Conservation (phyloP, 2,888 invertebrate species). For the Cheilosia impressa region DNA sequence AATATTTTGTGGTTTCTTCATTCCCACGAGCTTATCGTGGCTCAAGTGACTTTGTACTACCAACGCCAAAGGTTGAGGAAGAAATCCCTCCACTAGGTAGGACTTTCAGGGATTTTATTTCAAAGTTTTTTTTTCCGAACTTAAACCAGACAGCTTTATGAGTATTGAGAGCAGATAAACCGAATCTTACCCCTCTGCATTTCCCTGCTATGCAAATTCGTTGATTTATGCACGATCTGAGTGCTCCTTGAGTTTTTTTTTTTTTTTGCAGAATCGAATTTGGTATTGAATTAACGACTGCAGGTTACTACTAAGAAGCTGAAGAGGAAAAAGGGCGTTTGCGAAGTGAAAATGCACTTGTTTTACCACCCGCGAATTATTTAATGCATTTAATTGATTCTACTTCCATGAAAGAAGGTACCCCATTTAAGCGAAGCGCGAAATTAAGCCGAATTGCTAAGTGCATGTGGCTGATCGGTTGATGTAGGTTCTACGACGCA, state of each 20-base stretch:
- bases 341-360: not conserved
- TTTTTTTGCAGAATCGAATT: too few species aligned
- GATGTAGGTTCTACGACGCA: too few species aligned
- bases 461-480: not conserved
- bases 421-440: not conserved
- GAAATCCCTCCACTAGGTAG: not conserved
- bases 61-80: constrained; percentile 22
- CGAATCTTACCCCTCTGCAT: not conserved
- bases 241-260: constrained; percentile 10
- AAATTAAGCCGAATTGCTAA: not conserved
- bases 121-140: not conserved
- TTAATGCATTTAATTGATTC: constrained; percentile 58
- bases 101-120: not conserved
- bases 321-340: not conserved
- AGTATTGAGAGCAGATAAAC: too few species aligned
- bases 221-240: constrained; percentile 54
- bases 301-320: too few species aligned
- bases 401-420: constrained; percentile 7
- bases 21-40: constrained; percentile 49
- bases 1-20: constrained; percentile 58
- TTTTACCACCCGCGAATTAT: constrained; percentile 33
- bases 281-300: too few species aligned
- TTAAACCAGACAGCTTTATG: too few species aligned
- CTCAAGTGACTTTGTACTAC: constrained; percentile 45
- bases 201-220: constrained; percentile 35